Conservation (phyloP, 2,113 vertebrate genomes). For the Mugil cephalus region DNA sequence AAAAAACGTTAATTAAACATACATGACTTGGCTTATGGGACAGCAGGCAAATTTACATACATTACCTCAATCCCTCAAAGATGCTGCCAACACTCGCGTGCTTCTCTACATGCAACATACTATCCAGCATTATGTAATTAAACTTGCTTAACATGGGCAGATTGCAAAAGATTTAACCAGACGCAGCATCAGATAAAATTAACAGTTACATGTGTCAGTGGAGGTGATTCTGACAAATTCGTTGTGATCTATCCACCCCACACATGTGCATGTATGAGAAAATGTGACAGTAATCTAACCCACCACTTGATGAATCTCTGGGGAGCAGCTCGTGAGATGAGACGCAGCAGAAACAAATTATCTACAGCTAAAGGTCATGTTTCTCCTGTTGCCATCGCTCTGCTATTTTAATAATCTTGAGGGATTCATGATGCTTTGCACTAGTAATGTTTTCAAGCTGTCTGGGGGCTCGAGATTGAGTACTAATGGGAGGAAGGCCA, state of each 20-base stretch:
- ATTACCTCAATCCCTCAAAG: slow-evolving; percentile 38
- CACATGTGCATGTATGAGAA: neutral
- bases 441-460: slow-evolving; percentile 18
- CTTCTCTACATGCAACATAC: slow-evolving; percentile 40
- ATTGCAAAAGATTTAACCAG: slow-evolving; percentile 9
- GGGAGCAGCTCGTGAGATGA: neutral
- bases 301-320: slow-evolving; percentile 23
- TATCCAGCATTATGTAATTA: slow-evolving; percentile 14
- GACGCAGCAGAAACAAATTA: slow-evolving; percentile 18
- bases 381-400: neutral
- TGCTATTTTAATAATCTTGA: slow-evolving; percentile 19
- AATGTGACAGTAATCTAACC: slow-evolving; percentile 16
- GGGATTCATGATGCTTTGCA: slow-evolving; percentile 5
- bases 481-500: slow-evolving; percentile 11
- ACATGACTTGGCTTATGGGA: slow-evolving; percentile 36
- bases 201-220: slow-evolving; percentile 10
- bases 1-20: slow-evolving; percentile 58
- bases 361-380: slow-evolving; percentile 38
- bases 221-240: slow-evolving; percentile 7
- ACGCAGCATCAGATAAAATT: slow-evolving; percentile 12
- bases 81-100: slow-evolving; percentile 32
- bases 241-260: neutral
- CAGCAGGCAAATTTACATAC: slow-evolving; percentile 42
- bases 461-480: slow-evolving; percentile 27
- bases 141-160: slow-evolving; percentile 42